phyloP scores from a whole-genome alignment of 2,797 vertebrate genomes.

The Pantherophis alleghaniensis region DNA sequence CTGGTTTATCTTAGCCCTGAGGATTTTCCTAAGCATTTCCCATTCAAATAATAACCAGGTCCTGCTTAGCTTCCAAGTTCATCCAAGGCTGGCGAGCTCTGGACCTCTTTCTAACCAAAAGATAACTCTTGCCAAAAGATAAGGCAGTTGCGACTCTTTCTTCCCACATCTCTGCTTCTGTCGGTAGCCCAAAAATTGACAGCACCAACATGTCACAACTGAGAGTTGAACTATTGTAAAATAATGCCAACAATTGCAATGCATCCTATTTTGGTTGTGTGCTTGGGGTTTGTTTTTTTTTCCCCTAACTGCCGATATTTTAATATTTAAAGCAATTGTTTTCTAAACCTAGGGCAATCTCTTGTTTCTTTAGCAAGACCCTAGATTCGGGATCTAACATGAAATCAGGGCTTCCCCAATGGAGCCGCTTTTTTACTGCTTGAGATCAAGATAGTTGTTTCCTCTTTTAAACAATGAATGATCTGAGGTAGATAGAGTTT shows the following conservation, averaged over 20 bases:
- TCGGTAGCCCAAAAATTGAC: background rate
- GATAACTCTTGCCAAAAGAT: too few species aligned
- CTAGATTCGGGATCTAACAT: background rate
- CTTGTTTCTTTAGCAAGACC: background rate
- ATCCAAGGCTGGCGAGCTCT: background rate
- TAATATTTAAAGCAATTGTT: background rate
- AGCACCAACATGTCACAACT: background rate
- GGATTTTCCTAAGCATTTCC: background rate
- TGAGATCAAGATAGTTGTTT: background rate
- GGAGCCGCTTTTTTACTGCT: background rate
- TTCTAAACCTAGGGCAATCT: background rate
- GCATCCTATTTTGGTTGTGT: background rate
- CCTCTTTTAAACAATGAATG: background rate
- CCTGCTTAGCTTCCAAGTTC: background rate
- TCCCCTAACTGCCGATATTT: background rate
- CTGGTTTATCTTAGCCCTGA: background rate
- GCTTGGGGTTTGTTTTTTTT: background rate
- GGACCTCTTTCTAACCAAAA: background rate
- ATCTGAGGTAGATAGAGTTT: background rate
- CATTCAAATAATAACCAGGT: background rate
- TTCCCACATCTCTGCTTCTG: background rate
- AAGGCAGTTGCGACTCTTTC: background rate
- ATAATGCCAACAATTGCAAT: background rate
- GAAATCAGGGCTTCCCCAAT: background rate
- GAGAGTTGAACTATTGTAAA: background rate